phyloP scores from a whole-genome alignment of 2,113 vertebrate species.

The Dipodomys stephensi region DNA sequence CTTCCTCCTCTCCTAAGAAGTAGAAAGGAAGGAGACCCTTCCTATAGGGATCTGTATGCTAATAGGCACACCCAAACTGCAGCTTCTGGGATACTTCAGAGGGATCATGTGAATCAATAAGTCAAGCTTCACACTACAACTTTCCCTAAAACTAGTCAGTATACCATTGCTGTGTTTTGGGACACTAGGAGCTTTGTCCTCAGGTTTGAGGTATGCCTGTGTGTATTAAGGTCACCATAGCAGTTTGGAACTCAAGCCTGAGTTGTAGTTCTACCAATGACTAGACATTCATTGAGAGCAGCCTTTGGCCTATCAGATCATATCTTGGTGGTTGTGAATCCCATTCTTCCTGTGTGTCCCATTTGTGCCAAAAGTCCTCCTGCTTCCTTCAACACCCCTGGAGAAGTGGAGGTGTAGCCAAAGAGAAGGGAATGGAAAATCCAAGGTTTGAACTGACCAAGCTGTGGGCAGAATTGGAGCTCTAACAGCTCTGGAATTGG shows the following conservation, averaged over 20 bases:
- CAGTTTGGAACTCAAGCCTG: background rate
- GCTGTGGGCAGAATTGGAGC: background rate
- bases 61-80: fast-evolving
- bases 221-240: no score
- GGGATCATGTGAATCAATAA: background rate
- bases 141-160: background rate
- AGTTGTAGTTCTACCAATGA: background rate
- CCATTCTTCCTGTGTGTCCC: background rate
- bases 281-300: background rate
- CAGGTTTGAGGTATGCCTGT: no score
- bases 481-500: no score
- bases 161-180: background rate
- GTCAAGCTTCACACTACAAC: background rate
- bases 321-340: fast-evolving
- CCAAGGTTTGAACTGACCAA: background rate
- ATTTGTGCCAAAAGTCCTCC: background rate
- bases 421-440: background rate
- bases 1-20: background rate
- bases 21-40: background rate
- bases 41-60: fast-evolving
- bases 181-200: background rate
- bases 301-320: background rate
- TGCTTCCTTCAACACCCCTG: background rate
- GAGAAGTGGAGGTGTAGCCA: fast-evolving
- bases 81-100: no score